Conservation (phyloP, 2,113 vertebrate species). For the Columbina picui region DNA sequence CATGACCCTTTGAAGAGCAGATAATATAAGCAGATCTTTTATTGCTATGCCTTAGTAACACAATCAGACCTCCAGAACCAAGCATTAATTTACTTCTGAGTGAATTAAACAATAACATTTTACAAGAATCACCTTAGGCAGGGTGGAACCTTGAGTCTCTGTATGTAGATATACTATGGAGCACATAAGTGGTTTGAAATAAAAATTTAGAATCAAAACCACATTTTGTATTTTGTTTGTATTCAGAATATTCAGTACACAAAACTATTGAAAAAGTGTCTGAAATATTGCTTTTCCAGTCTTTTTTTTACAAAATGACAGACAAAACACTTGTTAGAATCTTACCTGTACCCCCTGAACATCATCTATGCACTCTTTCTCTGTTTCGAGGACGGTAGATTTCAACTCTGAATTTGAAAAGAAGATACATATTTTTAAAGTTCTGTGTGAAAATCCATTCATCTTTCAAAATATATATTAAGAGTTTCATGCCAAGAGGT, state of each 20-base stretch:
- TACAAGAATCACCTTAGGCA: background rate
- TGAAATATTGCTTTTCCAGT: background rate
- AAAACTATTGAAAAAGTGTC: background rate
- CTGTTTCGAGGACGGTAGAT: slow-evolving; percentile 65
- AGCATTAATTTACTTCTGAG: background rate
- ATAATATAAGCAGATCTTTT: background rate
- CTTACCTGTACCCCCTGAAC: slow-evolving; percentile 77
- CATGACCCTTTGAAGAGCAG: background rate
- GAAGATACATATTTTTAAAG: slow-evolving; percentile 9
- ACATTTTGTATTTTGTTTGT: background rate
- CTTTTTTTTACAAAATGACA: background rate
- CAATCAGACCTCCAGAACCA: background rate
- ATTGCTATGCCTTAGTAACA: background rate
- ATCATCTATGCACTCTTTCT: slow-evolving; percentile 68
- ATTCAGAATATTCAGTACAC: background rate
- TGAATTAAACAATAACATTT: background rate
- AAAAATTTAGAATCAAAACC: background rate
- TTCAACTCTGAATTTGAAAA: slow-evolving; percentile 78
- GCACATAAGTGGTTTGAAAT: background rate
- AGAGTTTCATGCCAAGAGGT: accelerated
- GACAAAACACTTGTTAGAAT: background rate
- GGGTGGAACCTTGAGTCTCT: background rate
- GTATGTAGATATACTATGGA: background rate
- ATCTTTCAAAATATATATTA: background rate
- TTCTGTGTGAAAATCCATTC: background rate